These are phyloP conservation scores for Macrobrachium rosenbergii DNA, from an alignment of 1,140 invertebrate species.

Conservation along the genomic window DNA sequence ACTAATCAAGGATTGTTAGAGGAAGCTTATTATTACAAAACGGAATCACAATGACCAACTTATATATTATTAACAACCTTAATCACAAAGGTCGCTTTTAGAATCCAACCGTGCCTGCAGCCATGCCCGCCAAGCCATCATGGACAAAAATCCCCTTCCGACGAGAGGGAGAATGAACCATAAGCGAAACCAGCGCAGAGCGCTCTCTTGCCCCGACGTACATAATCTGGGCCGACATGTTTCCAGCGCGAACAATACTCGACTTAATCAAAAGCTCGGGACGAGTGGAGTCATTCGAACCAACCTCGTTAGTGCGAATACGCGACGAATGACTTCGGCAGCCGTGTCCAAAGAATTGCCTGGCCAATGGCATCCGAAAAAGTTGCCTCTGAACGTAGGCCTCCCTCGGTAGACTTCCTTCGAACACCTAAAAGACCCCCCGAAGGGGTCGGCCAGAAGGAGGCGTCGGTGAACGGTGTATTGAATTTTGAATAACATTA, in stretches of 20 bases:
- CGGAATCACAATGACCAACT: slow-evolving; percentile 50
- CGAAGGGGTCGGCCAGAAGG: not conserved
- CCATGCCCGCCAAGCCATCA: not conserved
- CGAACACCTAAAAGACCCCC: not conserved
- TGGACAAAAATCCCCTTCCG: slow-evolving; percentile 15
- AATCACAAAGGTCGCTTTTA: slow-evolving; percentile 46
- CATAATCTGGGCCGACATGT: slow-evolving; percentile 60
- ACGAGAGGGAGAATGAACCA: not conserved
- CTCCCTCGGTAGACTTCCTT: not conserved
- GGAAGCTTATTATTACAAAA: slow-evolving; percentile 23
- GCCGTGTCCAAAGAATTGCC: too few relatives aligned
- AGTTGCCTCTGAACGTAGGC: too few relatives aligned
- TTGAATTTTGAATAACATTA: slow-evolving; percentile 59
- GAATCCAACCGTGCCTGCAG: not conserved
- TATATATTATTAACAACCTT: slow-evolving; percentile 57
- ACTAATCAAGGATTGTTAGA: slow-evolving; percentile 57
- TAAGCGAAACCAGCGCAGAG: too few relatives aligned
- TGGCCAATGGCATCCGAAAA: too few relatives aligned
- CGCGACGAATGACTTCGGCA: too few relatives aligned
- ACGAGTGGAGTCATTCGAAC: slow-evolving; percentile 33
- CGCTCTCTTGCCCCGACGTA: slow-evolving; percentile 36
- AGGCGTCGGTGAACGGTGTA: slow-evolving; percentile 34
- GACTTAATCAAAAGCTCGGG: slow-evolving; percentile 58
- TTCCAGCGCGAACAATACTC: slow-evolving; percentile 58
- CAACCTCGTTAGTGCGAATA: slow-evolving; percentile 43